Conservation (phyloP, 2,797 vertebrate genomes). For the Emys orbicularis region DNA sequence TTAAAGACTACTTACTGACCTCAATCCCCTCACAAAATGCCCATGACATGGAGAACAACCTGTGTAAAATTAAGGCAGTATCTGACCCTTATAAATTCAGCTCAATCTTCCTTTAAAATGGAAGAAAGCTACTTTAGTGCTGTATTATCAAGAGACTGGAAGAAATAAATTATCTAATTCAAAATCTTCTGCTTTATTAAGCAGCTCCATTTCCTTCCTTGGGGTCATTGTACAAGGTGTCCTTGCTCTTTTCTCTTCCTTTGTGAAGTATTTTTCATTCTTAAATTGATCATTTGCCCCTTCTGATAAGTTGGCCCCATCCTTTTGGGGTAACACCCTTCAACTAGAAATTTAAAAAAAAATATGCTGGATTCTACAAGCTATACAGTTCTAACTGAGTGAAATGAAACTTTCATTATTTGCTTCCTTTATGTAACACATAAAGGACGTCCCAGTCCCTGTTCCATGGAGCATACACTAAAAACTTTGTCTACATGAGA, state of each 20-base stretch:
- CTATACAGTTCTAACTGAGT: rapidly evolving
- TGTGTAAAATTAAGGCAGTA: not conserved
- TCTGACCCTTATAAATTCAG: not conserved
- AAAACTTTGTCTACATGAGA: not conserved
- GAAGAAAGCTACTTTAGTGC: not conserved
- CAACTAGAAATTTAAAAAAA: not conserved
- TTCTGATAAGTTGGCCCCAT: not conserved
- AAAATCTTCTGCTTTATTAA: constrained; percentile 27
- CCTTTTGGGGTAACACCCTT: not conserved
- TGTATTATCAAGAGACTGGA: not conserved
- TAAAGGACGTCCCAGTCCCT: rapidly evolving
- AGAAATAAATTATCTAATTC: constrained; percentile 16
- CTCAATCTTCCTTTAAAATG: not conserved
- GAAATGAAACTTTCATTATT: not conserved
- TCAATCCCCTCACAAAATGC: not conserved
- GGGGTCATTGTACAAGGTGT: not conserved
- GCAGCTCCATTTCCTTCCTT: not conserved
- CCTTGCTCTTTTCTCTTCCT: not conserved
- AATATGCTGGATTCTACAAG: not conserved
- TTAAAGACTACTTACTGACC: not conserved
- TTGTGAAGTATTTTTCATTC: not conserved
- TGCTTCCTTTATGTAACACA: not conserved
- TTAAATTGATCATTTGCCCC: not conserved
- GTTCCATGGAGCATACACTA: rapidly evolving
- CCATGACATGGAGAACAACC: not conserved